A percentile compares a stretch with the other conserved stretches of the same genome.
Evolutionary conservation across 2,113 vertebrate species (phyloP).

Genomic region (Hemibagrus wyckioides): DNA sequence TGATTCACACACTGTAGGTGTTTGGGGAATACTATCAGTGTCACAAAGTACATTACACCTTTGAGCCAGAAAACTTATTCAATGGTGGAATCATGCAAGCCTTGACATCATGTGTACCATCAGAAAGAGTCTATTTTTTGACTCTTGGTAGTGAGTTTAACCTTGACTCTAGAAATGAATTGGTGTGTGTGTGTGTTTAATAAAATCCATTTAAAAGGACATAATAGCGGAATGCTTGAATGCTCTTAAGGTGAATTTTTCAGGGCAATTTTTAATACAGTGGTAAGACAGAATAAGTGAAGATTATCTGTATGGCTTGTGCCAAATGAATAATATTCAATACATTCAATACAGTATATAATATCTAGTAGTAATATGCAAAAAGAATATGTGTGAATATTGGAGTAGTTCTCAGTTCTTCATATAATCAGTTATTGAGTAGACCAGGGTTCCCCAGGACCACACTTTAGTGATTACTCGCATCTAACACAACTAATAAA

Average conservation of each 20-base stretch:
- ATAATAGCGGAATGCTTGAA: neutral
- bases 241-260: neutral
- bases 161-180: neutral
- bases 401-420: neutral
- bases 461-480: neutral
- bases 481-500: neutral
- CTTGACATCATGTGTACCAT: neutral
- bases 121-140: neutral
- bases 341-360: neutral
- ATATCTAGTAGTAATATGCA: neutral
- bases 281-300: neutral
- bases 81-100: neutral
- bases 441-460: neutral
- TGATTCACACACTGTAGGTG: neutral
- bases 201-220: neutral
- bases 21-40: neutral
- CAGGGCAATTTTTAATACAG: neutral
- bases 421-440: neutral
- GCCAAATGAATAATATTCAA: neutral
- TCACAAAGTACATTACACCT: neutral
- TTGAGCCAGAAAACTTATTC: neutral
- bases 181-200: neutral
- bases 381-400: neutral
- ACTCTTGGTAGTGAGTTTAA: neutral
- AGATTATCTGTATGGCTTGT: neutral